Percentiles rank a stretch among this genome's conserved stretches.
Conservation (phyloP, 1,140 invertebrate genomes). For the Littorina saxatilis region DNA sequence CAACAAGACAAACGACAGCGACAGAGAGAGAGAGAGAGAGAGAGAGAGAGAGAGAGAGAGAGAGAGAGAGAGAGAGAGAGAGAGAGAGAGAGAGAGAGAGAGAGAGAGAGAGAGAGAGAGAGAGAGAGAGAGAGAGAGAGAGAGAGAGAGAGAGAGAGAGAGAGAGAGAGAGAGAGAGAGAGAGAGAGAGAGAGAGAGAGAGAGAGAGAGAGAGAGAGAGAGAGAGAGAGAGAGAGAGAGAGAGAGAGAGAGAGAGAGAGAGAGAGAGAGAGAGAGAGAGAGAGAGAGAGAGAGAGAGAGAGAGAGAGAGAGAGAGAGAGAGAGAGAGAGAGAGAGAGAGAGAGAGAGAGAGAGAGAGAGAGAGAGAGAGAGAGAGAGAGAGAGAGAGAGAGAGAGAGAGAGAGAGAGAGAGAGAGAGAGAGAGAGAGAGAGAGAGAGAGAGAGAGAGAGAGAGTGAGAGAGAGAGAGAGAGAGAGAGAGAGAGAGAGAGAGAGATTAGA, state of each 20-base stretch:
- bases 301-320: constrained; percentile 39
- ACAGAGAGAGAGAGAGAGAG: too few species aligned
- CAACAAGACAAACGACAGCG: too few species aligned
- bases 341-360: neutral
- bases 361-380: neutral
- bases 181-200: too few species aligned
- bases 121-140: too few species aligned
- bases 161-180: too few species aligned
- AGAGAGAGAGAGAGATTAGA: neutral
- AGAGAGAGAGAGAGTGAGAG: neutral
- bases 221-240: too few species aligned
- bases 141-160: too few species aligned
- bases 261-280: constrained; percentile 17
- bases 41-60: too few species aligned
- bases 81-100: too few species aligned
- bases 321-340: constrained; percentile 35
- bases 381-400: neutral
- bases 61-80: too few species aligned
- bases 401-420: neutral
- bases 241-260: neutral
- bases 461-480: constrained; percentile 11
- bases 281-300: constrained; percentile 21
- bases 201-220: too few species aligned
- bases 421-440: neutral
- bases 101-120: too few species aligned